Base-by-base conservation (phyloP, 64 coral and sea anemone species). In the Porites lutea region DNA sequence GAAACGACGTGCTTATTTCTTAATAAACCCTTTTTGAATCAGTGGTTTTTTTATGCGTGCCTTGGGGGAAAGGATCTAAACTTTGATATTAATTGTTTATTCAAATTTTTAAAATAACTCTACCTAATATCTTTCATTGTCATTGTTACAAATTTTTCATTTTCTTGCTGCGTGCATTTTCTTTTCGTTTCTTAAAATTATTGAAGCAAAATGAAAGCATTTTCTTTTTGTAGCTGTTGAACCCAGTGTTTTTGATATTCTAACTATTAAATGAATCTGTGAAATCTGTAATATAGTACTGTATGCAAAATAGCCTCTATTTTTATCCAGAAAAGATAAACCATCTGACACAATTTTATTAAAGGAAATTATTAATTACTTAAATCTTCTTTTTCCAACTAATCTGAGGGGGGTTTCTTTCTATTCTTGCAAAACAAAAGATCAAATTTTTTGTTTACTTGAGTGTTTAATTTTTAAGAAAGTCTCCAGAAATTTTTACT, bases 281-380 rank as follows among this genome's bases (percentile, higher is more conserved):
- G 16, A 76, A 18, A 76, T 76, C 73, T 76, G 73, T 15, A 8
- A 37, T 0, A 12, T 12, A 57, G 47, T 76, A n/a, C n/a, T n/a
- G n/a, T n/a, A 76, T 76, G 73, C 73, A 76, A 76, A 76, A 50
- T 76, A 48, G 54, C 54, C 54, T 57, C 54, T 9, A 5, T 8
- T 70, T 23, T 18, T 23, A 27, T 2, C n/a, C 5, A 8, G 16
- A 60, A 61, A 13, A 65, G 12, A 61, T n/a, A 3, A 65, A 61
- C 43, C 59, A 65, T 82, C 23, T 82, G 79, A 44, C 27, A n/a
- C 47, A 52, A 3, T 19, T 84, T 83, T 50, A 68, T 19, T 9
- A 84, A 84, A 84, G 18, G 63, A 67, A 13, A 18, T 84, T 68
- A 68, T 65, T 65, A 4, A 65, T 67, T 84, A 46, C 52, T 68